Conservation (phyloP, 2,888 invertebrate species). For the Tipula helvola region DNA sequence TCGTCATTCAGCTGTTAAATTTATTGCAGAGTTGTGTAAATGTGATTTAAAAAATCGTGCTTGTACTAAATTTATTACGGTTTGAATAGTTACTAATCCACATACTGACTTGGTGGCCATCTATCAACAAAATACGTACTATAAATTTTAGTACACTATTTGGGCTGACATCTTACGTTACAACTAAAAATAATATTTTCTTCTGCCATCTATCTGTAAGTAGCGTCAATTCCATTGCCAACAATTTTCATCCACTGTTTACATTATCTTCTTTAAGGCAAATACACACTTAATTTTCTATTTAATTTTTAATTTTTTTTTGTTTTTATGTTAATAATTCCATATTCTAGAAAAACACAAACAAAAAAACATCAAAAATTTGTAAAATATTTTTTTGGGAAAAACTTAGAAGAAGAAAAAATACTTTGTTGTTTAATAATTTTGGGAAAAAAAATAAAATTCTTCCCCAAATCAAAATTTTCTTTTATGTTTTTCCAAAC, state of each 20-base stretch:
- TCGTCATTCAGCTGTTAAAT: neutral
- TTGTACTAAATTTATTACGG: neutral
- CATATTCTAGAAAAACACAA: neutral
- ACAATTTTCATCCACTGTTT: neutral
- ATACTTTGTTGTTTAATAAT: neutral
- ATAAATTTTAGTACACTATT: neutral
- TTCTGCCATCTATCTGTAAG: neutral
- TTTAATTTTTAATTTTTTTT: neutral
- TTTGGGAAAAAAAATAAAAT: neutral
- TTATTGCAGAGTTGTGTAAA: neutral
- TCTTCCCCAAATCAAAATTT: neutral
- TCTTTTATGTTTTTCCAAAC: neutral
- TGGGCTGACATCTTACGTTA: neutral
- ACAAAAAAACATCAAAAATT: neutral
- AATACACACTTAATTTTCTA: neutral
- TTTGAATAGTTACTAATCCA: neutral
- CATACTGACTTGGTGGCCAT: neutral
- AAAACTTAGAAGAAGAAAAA: neutral
- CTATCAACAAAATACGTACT: neutral
- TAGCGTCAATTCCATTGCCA: neutral
- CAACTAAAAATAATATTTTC: neutral
- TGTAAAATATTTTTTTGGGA: neutral
- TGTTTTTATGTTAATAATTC: neutral
- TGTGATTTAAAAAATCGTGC: neutral
- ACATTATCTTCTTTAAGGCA: neutral